Evolutionary conservation across 2,113 vertebrate species (phyloP).

Genomic region (Strix aluco): DNA sequence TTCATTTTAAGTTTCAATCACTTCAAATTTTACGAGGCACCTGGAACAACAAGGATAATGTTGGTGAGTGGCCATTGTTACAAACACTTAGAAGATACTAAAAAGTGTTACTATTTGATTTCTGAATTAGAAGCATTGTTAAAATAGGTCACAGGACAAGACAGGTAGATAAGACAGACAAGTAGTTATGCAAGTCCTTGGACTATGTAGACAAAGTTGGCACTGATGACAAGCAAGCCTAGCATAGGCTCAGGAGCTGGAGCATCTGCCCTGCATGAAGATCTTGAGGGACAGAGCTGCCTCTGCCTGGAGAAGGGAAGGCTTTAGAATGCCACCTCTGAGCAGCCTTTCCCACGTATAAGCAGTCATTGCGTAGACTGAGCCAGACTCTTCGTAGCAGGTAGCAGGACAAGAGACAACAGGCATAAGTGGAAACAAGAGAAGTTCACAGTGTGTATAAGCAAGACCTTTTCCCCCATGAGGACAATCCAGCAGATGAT

Average conservation of each 20-base stretch:
- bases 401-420: background rate
- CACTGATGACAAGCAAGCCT: background rate
- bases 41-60: background rate
- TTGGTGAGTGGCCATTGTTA: background rate
- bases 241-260: background rate
- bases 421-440: background rate
- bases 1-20: background rate
- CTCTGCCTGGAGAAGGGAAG: background rate
- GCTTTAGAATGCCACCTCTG: background rate
- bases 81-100: background rate
- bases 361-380: background rate
- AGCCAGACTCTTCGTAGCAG: background rate
- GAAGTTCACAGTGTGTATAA: background rate
- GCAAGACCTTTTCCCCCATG: accelerated
- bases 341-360: background rate
- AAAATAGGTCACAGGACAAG: background rate
- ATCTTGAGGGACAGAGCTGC: background rate
- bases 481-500: background rate
- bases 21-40: background rate
- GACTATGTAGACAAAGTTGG: background rate
- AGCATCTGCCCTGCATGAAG: background rate
- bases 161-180: background rate
- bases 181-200: background rate
- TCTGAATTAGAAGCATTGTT: background rate
- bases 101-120: background rate